phyloP scores from a whole-genome alignment of 2,113 vertebrate species.

The Ornithorhynchus anatinus region DNA sequence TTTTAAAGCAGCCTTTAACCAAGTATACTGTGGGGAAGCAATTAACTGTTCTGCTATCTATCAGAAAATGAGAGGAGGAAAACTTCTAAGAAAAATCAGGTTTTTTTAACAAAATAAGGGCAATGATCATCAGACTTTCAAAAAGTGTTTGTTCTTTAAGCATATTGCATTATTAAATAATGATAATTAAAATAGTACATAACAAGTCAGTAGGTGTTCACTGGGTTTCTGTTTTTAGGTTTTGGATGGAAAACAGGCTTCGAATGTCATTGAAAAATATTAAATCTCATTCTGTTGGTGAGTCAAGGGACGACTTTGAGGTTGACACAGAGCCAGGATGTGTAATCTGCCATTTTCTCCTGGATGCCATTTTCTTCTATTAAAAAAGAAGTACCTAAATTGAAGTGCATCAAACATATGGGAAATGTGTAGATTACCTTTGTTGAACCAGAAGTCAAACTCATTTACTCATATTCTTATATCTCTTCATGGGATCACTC shows the following conservation, averaged over 20 bases:
- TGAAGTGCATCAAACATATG: constrained; percentile 41
- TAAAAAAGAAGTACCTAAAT: constrained; percentile 46
- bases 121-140: constrained; percentile 29
- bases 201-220: constrained; percentile 28
- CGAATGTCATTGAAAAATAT: constrained; percentile 51
- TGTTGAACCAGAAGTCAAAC: constrained; percentile 40
- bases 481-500: constrained; percentile 36
- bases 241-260: constrained; percentile 62
- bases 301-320: constrained; percentile 46
- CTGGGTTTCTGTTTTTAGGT: neutral
- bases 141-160: constrained; percentile 16
- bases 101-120: constrained; percentile 37
- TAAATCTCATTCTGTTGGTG: constrained; percentile 56
- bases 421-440: constrained; percentile 49
- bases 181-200: constrained; percentile 41
- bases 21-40: constrained; percentile 29
- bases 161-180: constrained; percentile 47
- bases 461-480: constrained; percentile 50
- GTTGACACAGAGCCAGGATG: constrained; percentile 57
- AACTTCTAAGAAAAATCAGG: constrained; percentile 20
- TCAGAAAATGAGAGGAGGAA: constrained; percentile 9
- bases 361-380: constrained; percentile 21
- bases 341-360: constrained; percentile 55
- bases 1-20: constrained; percentile 11
- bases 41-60: constrained; percentile 16